phyloP scores from a whole-genome alignment of 2,113 vertebrate species.

The Toxostoma redivivum region DNA sequence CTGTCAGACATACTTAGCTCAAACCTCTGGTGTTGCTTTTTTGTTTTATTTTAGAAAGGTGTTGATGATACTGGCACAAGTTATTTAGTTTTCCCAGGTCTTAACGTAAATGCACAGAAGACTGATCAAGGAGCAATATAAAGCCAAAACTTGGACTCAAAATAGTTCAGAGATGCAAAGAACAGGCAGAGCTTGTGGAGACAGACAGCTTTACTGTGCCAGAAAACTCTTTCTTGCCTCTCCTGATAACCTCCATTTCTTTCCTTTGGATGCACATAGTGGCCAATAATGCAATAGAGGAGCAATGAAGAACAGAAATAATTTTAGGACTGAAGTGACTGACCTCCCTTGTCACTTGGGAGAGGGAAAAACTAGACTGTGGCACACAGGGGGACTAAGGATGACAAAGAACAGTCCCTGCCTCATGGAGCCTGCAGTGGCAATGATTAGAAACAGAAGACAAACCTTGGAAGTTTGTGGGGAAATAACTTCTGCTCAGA shows the following conservation, averaged over 20 bases:
- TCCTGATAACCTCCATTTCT: background rate
- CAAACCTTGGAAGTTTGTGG: background rate
- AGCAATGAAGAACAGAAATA: background rate
- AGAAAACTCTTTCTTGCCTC: background rate
- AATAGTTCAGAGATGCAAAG: background rate
- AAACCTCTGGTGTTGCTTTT: background rate
- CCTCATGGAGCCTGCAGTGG: background rate
- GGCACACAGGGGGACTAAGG: accelerated
- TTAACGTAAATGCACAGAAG: background rate
- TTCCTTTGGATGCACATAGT: background rate
- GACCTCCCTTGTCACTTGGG: background rate
- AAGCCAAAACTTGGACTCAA: background rate
- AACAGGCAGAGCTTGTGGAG: background rate
- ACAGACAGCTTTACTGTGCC: background rate
- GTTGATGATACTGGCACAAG: background rate
- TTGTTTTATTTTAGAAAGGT: background rate
- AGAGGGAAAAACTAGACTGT: background rate
- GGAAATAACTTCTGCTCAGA: constrained; percentile 27
- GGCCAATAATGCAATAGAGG: background rate
- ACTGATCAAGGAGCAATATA: background rate
- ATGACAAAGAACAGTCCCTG: constrained; percentile 46
- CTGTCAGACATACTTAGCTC: background rate
- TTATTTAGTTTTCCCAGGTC: background rate
- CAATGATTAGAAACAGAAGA: constrained; percentile 43
- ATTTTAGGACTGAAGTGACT: background rate